phyloP scores from a whole-genome alignment of 2,888 invertebrate species.

The Hirtodrosophila trivittata region DNA sequence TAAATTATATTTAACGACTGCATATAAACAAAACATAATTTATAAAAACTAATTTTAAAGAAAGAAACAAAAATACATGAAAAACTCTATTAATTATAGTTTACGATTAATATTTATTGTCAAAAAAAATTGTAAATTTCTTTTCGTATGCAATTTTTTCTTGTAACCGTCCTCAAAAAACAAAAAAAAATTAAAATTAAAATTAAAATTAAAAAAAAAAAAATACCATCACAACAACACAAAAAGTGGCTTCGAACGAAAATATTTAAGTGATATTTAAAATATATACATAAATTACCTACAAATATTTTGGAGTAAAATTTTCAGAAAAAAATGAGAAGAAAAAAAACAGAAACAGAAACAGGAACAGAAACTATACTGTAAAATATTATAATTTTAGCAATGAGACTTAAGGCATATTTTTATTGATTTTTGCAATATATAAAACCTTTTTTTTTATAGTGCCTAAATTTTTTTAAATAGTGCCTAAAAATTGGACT shows the following conservation, averaged over 20 bases:
- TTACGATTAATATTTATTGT: conserved; percentile 60
- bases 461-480: conserved; percentile 45
- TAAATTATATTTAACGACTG: conserved; percentile 53
- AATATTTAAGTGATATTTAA: conserved; percentile 75
- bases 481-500: conserved; percentile 49
- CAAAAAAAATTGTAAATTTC: conserved; percentile 54
- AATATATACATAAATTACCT: conserved; percentile 28
- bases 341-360: conserved; percentile 21
- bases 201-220: not conserved
- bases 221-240: conserved; percentile 29
- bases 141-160: conserved; percentile 45
- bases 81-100: conserved; percentile 35
- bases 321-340: conserved; percentile 21
- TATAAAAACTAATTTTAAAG: conserved; percentile 53
- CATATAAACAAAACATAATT: conserved; percentile 40
- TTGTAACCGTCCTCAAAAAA: conserved; percentile 65
- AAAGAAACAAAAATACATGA: conserved; percentile 54
- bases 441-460: conserved; percentile 38
- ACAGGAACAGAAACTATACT: conserved; percentile 43
- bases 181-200: conserved; percentile 7
- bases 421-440: conserved; percentile 74
- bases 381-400: conserved; percentile 70
- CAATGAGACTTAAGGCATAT: conserved; percentile 65
- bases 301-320: conserved; percentile 31
- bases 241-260: conserved; percentile 63